A percentile compares a stretch with the other conserved stretches of the same genome.
phyloP scores from a whole-genome alignment of 2,797 vertebrate species.

The Lithobates sylvaticus region DNA sequence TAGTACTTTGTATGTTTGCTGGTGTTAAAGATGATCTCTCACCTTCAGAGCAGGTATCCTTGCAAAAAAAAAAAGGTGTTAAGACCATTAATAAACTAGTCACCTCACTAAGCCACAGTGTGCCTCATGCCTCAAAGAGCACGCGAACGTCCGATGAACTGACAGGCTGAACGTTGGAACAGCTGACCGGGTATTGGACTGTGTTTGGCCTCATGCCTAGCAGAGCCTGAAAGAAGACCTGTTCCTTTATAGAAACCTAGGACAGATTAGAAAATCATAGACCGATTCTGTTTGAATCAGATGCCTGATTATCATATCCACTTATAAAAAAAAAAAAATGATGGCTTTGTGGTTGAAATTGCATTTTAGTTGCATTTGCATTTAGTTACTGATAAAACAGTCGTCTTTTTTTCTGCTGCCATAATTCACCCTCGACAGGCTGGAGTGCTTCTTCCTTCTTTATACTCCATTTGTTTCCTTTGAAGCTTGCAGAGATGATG shows the following conservation, averaged over 20 bases:
- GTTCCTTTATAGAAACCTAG: not conserved
- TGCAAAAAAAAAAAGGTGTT: not conserved
- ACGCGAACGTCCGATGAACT: not conserved
- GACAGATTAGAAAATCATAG: not conserved
- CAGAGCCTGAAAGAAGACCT: not conserved
- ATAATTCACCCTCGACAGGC: constrained; percentile 9
- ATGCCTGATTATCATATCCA: not conserved
- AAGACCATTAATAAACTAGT: not conserved
- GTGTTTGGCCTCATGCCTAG: not conserved
- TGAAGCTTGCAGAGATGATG: not conserved
- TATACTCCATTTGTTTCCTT: constrained; percentile 16
- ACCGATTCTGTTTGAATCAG: not conserved
- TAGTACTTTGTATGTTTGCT: too few species aligned
- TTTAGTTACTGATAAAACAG: not conserved
- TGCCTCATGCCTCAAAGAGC: not conserved
- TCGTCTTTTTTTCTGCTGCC: not conserved
- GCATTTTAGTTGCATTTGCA: not conserved
- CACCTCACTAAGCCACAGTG: not conserved
- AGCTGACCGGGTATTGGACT: not conserved
- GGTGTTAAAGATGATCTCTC: not conserved
- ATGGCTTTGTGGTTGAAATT: constrained; percentile 13
- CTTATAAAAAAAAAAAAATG: not conserved
- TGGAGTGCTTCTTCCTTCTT: not conserved
- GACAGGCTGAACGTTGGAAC: not conserved
- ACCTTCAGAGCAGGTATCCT: not conserved